A percentile compares a stretch with the other conserved stretches of the same genome.
These are phyloP conservation scores for Drosophila trichaetosa DNA, from an alignment of 2,888 invertebrate species.

Conservation along the genomic window DNA sequence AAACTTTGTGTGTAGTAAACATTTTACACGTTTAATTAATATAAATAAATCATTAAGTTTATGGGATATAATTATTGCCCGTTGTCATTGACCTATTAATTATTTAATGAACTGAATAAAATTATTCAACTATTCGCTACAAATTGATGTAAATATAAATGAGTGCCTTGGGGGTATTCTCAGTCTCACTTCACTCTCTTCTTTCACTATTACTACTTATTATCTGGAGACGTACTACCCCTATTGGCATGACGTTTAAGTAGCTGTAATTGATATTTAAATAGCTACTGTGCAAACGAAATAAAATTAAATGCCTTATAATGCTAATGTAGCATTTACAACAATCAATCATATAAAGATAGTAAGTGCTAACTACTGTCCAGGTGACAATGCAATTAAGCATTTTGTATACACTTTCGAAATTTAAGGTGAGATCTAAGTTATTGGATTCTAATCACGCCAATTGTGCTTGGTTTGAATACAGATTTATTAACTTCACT, in stretches of 20 bases:
- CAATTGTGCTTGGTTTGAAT: rapidly evolving
- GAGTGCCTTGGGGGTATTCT: background rate
- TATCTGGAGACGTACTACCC: background rate
- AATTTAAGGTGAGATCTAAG: background rate
- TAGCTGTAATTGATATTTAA: constrained; percentile 28
- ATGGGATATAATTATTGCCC: background rate
- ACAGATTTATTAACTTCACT: background rate
- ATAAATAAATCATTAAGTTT: background rate
- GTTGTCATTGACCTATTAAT: background rate
- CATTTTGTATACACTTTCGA: background rate
- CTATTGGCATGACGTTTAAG: background rate
- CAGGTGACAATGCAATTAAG: background rate
- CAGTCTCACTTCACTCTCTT: background rate
- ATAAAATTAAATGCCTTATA: constrained; percentile 4
- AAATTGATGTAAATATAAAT: background rate
- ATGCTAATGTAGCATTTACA: constrained; percentile 1
- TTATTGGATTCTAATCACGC: background rate
- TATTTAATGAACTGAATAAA: background rate
- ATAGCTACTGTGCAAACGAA: constrained; percentile 6
- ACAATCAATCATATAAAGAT: background rate
- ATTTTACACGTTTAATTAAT: background rate
- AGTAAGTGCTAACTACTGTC: constrained; percentile 15
- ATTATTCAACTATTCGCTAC: background rate
- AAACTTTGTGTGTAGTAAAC: background rate
- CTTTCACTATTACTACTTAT: background rate